Evolutionary conservation across 2,113 vertebrate genomes (phyloP).

Genomic region (Strix aluco): DNA sequence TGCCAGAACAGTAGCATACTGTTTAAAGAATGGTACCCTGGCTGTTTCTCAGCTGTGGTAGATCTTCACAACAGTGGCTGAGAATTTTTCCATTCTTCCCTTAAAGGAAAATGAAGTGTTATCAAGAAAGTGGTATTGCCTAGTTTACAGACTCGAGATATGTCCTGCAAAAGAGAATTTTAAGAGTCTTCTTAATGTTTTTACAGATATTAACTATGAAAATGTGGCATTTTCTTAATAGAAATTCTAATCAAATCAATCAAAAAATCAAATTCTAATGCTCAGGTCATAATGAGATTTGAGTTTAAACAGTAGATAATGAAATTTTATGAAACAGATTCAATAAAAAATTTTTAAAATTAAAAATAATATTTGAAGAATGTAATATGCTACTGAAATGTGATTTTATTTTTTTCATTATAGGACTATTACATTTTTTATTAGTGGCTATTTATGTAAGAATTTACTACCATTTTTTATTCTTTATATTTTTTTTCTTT

Average conservation of each 20-base stretch:
- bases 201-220: neutral
- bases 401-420: neutral
- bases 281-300: neutral
- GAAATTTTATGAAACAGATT: neutral
- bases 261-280: neutral
- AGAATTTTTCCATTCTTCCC: neutral
- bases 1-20: neutral
- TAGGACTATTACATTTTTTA: neutral
- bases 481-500: neutral
- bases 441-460: neutral
- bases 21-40: neutral
- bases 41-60: neutral
- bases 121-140: neutral
- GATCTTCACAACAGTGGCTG: neutral
- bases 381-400: neutral
- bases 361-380: neutral
- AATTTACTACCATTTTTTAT: fast-evolving
- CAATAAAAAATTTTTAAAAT: neutral
- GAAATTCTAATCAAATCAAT: neutral
- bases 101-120: neutral
- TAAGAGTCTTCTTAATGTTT: neutral
- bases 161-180: neutral
- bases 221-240: neutral
- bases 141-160: neutral
- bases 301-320: neutral